phyloP scores from a whole-genome alignment of 2,888 invertebrate species.

The Lasioglossum leucozonium region DNA sequence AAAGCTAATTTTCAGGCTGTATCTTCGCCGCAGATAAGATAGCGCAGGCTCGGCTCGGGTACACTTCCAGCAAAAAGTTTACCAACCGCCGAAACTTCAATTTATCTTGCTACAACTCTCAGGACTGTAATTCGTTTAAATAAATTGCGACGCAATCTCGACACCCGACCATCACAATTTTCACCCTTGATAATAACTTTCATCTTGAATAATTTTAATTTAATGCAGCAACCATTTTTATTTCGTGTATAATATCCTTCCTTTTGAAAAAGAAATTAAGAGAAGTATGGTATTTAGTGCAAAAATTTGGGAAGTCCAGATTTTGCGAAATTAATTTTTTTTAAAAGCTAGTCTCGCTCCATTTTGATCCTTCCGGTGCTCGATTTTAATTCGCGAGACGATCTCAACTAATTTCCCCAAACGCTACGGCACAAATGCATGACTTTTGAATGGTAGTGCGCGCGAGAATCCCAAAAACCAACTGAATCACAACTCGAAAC shows the following conservation, averaged over 20 bases:
- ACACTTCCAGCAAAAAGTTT: neutral
- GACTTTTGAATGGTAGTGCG: neutral
- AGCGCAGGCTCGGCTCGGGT: neutral
- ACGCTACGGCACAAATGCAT: neutral
- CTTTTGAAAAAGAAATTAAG: neutral
- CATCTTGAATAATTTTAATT: no score
- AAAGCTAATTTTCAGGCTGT: neutral
- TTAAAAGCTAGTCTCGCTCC: neutral
- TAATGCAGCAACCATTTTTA: no score
- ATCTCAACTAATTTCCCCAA: neutral
- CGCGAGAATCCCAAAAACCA: neutral
- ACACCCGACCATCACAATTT: neutral
- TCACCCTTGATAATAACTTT: neutral
- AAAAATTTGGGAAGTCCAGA: no score
- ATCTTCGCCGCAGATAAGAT: slow-evolving; percentile 2
- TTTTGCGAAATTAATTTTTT: no score
- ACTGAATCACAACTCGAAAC: neutral
- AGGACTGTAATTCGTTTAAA: neutral
- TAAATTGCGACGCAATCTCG: neutral
- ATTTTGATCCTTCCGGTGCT: no score
- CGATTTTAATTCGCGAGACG: neutral
- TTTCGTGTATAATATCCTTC: neutral
- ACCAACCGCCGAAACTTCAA: neutral
- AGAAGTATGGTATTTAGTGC: no score
- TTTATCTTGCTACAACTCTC: neutral